Percentiles rank a stretch among this genome's conserved stretches.
These are phyloP conservation scores for Austrofundulus limnaeus DNA, from an alignment of 2,113 vertebrate species.

Conservation along the genomic window DNA sequence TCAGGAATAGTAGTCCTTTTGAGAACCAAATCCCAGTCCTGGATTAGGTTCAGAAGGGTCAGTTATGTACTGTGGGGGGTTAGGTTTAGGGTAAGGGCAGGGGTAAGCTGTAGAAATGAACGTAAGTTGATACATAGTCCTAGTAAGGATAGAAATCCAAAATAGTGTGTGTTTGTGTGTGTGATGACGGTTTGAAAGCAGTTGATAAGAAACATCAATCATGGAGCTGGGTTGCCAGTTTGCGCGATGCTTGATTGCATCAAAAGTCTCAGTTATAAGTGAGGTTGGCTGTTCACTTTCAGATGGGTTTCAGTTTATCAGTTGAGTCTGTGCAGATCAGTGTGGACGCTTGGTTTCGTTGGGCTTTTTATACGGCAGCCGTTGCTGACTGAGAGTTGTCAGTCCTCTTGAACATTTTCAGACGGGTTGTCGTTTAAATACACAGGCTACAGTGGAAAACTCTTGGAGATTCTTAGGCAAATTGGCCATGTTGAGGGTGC, in stretches of 20 bases:
- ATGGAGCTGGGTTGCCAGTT: neutral
- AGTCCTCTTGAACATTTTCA: neutral
- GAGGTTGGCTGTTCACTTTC: neutral
- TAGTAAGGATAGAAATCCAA: too few relatives aligned
- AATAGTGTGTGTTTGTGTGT: neutral
- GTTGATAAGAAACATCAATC: neutral
- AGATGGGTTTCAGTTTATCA: neutral
- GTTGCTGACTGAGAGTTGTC: neutral
- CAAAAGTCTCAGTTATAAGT: neutral
- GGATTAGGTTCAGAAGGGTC: too few relatives aligned
- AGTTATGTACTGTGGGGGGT: too few relatives aligned
- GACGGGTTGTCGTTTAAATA: neutral
- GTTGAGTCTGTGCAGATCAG: neutral
- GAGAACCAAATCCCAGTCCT: too few relatives aligned
- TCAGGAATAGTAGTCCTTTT: too few relatives aligned
- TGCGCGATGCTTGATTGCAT: neutral
- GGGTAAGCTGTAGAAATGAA: too few relatives aligned
- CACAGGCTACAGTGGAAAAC: neutral
- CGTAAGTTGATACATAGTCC: too few relatives aligned
- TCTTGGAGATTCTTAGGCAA: conserved; percentile 9
- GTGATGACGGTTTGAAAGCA: neutral
- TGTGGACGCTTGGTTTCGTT: neutral
- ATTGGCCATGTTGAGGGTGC: neutral
- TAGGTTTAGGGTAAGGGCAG: too few relatives aligned
- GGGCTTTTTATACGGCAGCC: neutral